A percentile compares a stretch with the other conserved stretches of the same genome.
phyloP scores from a whole-genome alignment of 2,113 vertebrate genomes.

The Cepphus grylle region DNA sequence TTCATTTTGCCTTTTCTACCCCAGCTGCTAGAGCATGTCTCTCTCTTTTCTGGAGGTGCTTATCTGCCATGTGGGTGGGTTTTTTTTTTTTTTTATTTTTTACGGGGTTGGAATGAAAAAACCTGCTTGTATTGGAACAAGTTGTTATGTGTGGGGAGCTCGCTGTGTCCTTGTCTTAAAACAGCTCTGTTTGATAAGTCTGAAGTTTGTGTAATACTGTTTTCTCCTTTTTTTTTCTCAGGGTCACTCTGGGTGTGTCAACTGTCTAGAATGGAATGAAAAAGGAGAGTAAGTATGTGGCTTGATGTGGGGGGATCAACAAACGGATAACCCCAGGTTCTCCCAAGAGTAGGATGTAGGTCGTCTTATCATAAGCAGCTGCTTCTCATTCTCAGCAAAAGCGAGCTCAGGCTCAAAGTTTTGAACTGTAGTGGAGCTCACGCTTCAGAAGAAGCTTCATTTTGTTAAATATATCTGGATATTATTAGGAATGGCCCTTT shows the following conservation, averaged over 20 bases:
- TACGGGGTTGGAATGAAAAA: not conserved
- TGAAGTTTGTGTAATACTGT: not conserved
- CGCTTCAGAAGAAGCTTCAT: not conserved
- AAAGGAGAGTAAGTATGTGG: conserved; percentile 91
- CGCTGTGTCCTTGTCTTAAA: not conserved
- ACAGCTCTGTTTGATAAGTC: not conserved
- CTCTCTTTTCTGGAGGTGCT: conserved; percentile 10
- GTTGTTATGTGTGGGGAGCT: not conserved
- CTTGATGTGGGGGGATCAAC: not conserved
- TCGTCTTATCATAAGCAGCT: not conserved
- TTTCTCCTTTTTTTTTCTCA: conserved; percentile 48
- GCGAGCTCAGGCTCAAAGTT: not conserved
- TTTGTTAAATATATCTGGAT: conserved; percentile 16
- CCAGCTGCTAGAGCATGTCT: not conserved
- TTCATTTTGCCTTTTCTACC: not conserved
- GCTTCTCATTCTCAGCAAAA: not conserved
- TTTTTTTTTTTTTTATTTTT: not conserved
- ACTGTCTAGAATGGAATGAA: conserved; percentile 99
- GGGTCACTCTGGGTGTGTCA: conserved; percentile 98
- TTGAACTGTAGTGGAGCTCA: not conserved
- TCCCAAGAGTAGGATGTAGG: not conserved
- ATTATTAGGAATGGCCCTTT: conserved; percentile 15
- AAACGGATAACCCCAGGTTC: not conserved
- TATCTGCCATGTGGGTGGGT: not conserved
- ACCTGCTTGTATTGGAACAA: not conserved